Base-by-base conservation (phyloP, 2,113 vertebrate species). In the Syngnathus scovelli region DNA sequence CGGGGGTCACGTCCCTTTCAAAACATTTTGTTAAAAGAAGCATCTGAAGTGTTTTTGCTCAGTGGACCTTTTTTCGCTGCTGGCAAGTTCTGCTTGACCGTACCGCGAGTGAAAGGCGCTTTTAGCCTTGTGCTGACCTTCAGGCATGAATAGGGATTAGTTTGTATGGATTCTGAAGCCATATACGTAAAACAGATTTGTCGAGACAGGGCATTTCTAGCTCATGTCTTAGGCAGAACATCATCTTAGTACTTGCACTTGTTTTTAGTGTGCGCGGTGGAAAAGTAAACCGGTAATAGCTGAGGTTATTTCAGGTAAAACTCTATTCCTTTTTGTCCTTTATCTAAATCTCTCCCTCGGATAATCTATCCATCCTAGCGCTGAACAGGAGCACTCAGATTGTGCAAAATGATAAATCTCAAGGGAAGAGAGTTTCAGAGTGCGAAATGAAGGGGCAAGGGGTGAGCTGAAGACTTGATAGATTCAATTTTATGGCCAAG, bases 401-500 rank as follows among this genome's bases (percentile, higher is more conserved):
- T 79, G 78, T 80, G 70, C 69, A 79, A 82, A 80, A 66, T 64
- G 83, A 89, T 86, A 84, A 85, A 84, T 83, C 75, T 81, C 76
- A 66, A 66, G 70, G 80, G 75, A 76, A 62, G 56, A 87, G 63
- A 81, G 64, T 75, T 76, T 66, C 39, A 15, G 63, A 81, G 78
- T 71, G 71, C 79, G 76, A 75, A 83, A 84, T 75, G 72, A 60
- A 76, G 75, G 65, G 85, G 72, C 81, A 85, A 64, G 51, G 65
- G 75, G 76, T 70, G 68, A 62, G 55, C 71, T 71, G 68, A 70
- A 78, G 72, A 76, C 73, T 76, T 81, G 80, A 87, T 82, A 81
- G 80, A 86, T 86, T 90, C 80, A 86, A 86, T 88, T 90, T 89
- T 90, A 86, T 85, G 82, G 82, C 84, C 71, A 86, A 88, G 82